phyloP scores from a whole-genome alignment of 2,888 invertebrate genomes.

The Conops quadrifasciatus region DNA sequence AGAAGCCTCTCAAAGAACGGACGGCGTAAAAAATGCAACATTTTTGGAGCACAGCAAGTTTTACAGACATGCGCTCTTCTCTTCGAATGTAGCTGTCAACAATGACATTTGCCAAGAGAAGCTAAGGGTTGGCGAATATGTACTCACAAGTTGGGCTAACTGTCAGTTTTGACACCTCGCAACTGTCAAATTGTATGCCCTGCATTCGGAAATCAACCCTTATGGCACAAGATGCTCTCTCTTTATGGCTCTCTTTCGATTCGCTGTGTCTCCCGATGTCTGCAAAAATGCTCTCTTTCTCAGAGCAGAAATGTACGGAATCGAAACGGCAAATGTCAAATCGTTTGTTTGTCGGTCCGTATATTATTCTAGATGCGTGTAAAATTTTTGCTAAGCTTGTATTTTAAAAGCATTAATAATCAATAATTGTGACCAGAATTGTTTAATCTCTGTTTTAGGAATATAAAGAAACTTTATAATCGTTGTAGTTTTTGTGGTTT shows the following conservation, averaged over 20 bases:
- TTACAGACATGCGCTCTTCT: too few species aligned
- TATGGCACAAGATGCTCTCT: neutral
- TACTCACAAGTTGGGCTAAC: slow-evolving; percentile 2
- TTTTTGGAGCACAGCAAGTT: too few species aligned
- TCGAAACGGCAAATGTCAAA: slow-evolving; percentile 30
- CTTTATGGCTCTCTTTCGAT: neutral
- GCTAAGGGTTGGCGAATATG: too few species aligned
- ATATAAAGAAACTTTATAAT: neutral
- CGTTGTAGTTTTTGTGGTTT: neutral
- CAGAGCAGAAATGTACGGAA: neutral
- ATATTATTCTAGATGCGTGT: slow-evolving; percentile 18
- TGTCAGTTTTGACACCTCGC: slow-evolving; percentile 33
- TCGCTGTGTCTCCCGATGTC: neutral
- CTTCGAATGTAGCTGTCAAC: too few species aligned
- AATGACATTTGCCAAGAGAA: too few species aligned
- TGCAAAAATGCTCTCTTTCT: neutral
- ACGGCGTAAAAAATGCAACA: too few species aligned
- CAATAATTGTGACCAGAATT: neutral
- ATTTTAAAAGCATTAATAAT: slow-evolving; percentile 4
- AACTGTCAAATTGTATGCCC: neutral
- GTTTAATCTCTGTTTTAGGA: neutral
- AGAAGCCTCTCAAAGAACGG: too few species aligned
- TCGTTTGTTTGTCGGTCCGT: slow-evolving; percentile 17
- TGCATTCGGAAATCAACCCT: neutral
- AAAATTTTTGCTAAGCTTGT: slow-evolving; percentile 20